Conservation (phyloP, 2,888 invertebrate genomes). For the Portevinia maculata region DNA sequence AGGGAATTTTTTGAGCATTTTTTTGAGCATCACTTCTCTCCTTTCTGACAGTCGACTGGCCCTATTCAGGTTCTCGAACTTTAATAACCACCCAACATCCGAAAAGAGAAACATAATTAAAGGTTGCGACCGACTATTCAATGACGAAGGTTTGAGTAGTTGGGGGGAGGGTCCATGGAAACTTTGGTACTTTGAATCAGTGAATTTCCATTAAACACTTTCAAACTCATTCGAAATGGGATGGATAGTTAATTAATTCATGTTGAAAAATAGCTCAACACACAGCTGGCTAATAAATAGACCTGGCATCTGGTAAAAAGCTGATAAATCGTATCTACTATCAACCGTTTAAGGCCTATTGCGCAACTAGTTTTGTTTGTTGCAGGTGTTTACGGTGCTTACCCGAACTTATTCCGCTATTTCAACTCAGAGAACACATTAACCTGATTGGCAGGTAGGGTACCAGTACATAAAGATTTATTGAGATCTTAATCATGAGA, state of each 20-base stretch:
- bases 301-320: not conserved
- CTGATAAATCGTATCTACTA: not conserved
- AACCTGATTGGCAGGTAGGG: conserved; percentile 51
- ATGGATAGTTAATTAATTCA: conserved; percentile 1
- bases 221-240: not conserved
- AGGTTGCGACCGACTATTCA: conserved; percentile 6
- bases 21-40: too few species aligned
- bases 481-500: conserved; percentile 32
- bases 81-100: conserved; percentile 33
- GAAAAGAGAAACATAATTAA: conserved; percentile 39
- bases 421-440: conserved; percentile 6
- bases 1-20: not conserved
- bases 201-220: too few species aligned
- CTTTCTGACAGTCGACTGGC: conserved; percentile 1
- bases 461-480: conserved; percentile 13
- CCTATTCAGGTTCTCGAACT: conserved; percentile 20
- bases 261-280: not conserved
- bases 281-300: not conserved
- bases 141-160: not conserved
- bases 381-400: not conserved
- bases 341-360: conserved; percentile 9
- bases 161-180: too few species aligned
- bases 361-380: conserved; percentile 8
- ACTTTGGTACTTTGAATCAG: too few species aligned
- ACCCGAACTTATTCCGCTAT: conserved; percentile 20